Conservation (phyloP, 1,140 invertebrate genomes). For the Aradophagus sp. region DNA sequence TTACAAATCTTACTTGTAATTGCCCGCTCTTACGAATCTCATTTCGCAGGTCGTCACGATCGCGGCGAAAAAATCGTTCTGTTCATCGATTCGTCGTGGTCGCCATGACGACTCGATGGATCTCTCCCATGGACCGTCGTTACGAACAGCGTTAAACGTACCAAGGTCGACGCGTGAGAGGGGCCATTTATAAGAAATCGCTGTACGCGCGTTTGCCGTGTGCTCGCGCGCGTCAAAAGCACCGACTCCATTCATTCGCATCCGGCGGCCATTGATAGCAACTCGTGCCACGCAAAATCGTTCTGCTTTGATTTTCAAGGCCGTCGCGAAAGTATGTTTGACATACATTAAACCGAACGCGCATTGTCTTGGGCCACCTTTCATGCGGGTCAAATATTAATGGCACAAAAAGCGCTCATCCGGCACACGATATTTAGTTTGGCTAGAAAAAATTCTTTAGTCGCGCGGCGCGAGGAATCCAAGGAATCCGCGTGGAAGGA, state of each 20-base stretch:
- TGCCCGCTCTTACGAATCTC: slow-evolving; percentile 62
- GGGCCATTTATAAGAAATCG: slow-evolving; percentile 60
- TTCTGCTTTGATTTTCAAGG: slow-evolving; percentile 60
- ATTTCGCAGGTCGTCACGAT: slow-evolving; percentile 61
- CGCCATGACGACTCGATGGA: slow-evolving; percentile 64
- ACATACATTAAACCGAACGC: slow-evolving; percentile 29
- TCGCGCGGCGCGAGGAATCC: slow-evolving; percentile 10
- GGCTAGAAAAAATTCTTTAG: slow-evolving; percentile 11
- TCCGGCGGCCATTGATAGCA: slow-evolving; percentile 63
- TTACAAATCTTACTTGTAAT: slow-evolving; percentile 62
- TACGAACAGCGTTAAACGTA: slow-evolving; percentile 58
- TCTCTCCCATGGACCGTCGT: slow-evolving; percentile 62
- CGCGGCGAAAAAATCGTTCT: slow-evolving; percentile 59
- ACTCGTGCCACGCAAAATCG: slow-evolving; percentile 56
- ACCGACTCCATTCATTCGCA: slow-evolving; percentile 63
- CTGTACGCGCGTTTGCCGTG: slow-evolving; percentile 56
- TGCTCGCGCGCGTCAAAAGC: slow-evolving; percentile 56
- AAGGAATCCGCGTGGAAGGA: slow-evolving; percentile 4
- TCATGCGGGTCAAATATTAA: slow-evolving; percentile 25
- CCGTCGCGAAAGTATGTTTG: slow-evolving; percentile 41
- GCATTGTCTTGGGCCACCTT: slow-evolving; percentile 20
- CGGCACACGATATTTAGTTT: no score
- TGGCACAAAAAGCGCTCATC: slow-evolving; percentile 4
- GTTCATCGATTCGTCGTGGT: slow-evolving; percentile 65
- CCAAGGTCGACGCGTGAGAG: slow-evolving; percentile 60